Conservation (phyloP, 1,140 invertebrate species). For the Drosophila navojoa region DNA sequence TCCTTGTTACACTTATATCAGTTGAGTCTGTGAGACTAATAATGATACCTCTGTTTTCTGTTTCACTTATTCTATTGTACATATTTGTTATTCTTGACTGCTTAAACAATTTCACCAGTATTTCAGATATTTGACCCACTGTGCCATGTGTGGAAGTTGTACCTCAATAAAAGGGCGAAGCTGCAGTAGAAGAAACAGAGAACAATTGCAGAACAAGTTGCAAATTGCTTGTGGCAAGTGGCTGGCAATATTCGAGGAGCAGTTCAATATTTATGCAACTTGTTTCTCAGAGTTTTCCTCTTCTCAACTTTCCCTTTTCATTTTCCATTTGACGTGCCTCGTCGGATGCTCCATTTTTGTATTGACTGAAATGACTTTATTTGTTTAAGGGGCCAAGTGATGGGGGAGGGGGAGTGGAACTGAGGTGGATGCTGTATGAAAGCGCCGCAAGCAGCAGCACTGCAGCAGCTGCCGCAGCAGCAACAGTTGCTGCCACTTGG, state of each 20-base stretch:
- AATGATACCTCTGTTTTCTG: no score
- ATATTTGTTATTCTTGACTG: no score
- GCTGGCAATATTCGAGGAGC: constrained; percentile 13
- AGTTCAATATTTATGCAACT: constrained; percentile 71
- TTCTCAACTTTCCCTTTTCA: constrained; percentile 63
- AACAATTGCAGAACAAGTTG: constrained; percentile 38
- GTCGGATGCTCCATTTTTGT: constrained; percentile 59
- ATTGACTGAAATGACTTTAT: constrained; percentile 79
- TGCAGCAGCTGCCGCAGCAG: constrained; percentile 3
- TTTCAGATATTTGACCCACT: no score
- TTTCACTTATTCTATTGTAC: no score
- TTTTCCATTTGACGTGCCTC: constrained; percentile 50
- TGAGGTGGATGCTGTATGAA: constrained; percentile 24
- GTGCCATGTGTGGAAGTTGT: constrained; percentile 46
- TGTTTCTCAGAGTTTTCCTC: constrained; percentile 36
- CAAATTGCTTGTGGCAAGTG: constrained; percentile 9
- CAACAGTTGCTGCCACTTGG: constrained; percentile 8
- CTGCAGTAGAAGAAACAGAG: background rate
- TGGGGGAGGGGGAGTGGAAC: background rate
- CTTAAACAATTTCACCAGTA: no score
- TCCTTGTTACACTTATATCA: no score
- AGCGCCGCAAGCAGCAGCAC: constrained; percentile 28
- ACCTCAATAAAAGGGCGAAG: constrained; percentile 60
- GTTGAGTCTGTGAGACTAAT: no score
- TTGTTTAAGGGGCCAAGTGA: constrained; percentile 60